A percentile compares a stretch with the other conserved stretches of the same genome.
Conservation (phyloP, 1,140 invertebrate genomes). For the Dryas iulia region DNA sequence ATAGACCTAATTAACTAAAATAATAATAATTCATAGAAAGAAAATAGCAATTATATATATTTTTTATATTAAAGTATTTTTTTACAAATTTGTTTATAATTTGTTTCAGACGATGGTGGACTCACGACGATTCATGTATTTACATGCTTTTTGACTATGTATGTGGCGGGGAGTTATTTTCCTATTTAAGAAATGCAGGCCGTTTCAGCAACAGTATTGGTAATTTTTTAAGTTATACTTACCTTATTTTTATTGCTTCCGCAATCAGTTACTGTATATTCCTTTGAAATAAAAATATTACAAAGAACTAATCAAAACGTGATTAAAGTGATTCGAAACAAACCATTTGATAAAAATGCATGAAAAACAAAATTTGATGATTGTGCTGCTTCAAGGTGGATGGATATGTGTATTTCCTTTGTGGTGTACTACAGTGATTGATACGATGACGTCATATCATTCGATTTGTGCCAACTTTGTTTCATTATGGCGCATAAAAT, state of each 20-base stretch:
- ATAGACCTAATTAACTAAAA: too few relatives aligned
- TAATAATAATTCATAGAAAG: too few relatives aligned
- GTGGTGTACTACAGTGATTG: slow-evolving; percentile 29
- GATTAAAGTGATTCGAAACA: background rate
- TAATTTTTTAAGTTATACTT: slow-evolving; percentile 52
- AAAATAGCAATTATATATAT: too few relatives aligned
- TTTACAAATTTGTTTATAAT: background rate
- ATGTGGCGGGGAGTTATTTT: slow-evolving; percentile 96
- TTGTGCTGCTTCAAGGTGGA: slow-evolving; percentile 20
- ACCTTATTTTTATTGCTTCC: background rate
- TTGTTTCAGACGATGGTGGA: slow-evolving; percentile 91
- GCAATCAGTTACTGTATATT: background rate
- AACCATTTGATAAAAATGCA: slow-evolving; percentile 1
- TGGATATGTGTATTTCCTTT: slow-evolving; percentile 19
- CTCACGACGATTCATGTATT: slow-evolving; percentile 92
- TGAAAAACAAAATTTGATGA: slow-evolving; percentile 24
- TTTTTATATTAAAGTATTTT: too few relatives aligned
- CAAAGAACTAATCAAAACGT: background rate
- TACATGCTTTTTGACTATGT: slow-evolving; percentile 98
- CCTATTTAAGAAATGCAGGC: slow-evolving; percentile 95
- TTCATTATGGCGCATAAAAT: slow-evolving; percentile 19
- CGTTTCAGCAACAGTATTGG: slow-evolving; percentile 92
- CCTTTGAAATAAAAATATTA: background rate
- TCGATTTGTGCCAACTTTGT: slow-evolving; percentile 27
- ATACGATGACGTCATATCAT: slow-evolving; percentile 28